A percentile compares a stretch with the other conserved stretches of the same genome.
Conservation (phyloP, 2,797 vertebrate species). For the Distichodus sexfasciatus region DNA sequence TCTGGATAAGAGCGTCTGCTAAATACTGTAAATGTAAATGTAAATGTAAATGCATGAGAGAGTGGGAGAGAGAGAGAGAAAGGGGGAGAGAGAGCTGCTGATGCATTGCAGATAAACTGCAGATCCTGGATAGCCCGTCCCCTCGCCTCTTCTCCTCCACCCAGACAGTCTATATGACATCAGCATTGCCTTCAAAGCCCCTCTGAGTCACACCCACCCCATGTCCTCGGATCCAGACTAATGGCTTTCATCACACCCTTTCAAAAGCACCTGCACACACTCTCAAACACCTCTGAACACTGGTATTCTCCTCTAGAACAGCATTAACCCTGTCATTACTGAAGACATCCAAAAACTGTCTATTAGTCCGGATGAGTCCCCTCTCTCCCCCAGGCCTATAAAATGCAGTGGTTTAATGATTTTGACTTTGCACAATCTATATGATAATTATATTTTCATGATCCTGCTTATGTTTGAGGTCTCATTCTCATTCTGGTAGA, state of each 20-base stretch:
- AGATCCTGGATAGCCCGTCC: conserved; percentile 69
- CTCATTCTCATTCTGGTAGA: not conserved
- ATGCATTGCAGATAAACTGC: conserved; percentile 88
- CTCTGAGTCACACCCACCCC: conserved; percentile 47
- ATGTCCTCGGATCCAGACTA: conserved; percentile 16
- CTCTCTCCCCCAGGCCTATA: too few species aligned
- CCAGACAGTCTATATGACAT: conserved; percentile 59
- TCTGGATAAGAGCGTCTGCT: not conserved
- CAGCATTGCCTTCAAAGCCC: conserved; percentile 56
- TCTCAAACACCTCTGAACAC: not conserved
- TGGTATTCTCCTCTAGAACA: not conserved
- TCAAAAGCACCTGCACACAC: not conserved
- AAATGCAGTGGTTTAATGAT: too few species aligned
- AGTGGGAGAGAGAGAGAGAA: conserved; percentile 49
- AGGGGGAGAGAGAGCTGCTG: conserved; percentile 66
- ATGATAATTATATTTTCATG: too few species aligned
- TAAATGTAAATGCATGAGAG: not conserved
- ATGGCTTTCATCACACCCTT: conserved; percentile 1
- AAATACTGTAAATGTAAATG: not conserved
- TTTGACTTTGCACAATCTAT: too few species aligned
- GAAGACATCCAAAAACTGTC: too few species aligned
- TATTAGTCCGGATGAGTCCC: too few species aligned
- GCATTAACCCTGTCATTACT: too few species aligned
- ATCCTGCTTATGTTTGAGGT: not conserved
- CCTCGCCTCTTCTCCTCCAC: conserved; percentile 38